A percentile compares a stretch with the other conserved stretches of the same genome.
These are phyloP conservation scores for Acrobasis consociella DNA, from an alignment of 2,888 invertebrate species.

Conservation along the genomic window DNA sequence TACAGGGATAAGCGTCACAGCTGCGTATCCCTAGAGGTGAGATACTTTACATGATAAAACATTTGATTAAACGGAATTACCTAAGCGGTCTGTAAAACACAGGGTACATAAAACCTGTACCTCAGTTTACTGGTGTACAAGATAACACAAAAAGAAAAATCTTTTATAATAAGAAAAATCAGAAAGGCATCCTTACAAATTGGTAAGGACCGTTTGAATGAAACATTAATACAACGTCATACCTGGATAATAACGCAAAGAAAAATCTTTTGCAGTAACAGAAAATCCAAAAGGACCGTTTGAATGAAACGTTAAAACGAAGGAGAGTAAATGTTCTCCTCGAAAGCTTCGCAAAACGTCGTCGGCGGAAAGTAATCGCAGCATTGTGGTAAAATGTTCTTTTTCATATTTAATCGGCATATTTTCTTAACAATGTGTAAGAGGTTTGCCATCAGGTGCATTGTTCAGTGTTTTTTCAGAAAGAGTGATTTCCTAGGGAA, in stretches of 20 bases:
- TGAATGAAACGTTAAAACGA: background rate
- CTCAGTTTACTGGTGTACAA: no score
- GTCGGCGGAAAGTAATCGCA: slow-evolving; percentile 8
- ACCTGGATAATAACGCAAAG: background rate
- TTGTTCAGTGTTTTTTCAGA: background rate
- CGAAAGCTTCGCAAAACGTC: slow-evolving; percentile 1
- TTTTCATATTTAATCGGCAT: background rate
- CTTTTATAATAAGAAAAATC: no score
- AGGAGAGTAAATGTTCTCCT: background rate
- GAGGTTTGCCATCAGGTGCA: background rate
- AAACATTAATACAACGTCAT: no score
- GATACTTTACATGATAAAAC: no score
- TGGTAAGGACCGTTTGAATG: no score
- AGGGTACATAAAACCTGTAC: no score
- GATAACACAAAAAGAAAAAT: no score
- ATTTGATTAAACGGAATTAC: no score
- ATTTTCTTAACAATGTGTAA: background rate
- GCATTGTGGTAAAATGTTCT: background rate
- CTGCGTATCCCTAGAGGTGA: no score
- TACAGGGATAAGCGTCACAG: no score
- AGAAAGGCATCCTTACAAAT: no score
- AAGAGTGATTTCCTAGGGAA: background rate
- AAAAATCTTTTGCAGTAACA: background rate
- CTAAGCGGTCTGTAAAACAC: no score
- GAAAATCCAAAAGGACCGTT: background rate